Evolutionary conservation across 2,797 vertebrate genomes (phyloP), one percentile per base, ranked within the genome.

Genomic region (Pitangus sulphuratus): DNA sequence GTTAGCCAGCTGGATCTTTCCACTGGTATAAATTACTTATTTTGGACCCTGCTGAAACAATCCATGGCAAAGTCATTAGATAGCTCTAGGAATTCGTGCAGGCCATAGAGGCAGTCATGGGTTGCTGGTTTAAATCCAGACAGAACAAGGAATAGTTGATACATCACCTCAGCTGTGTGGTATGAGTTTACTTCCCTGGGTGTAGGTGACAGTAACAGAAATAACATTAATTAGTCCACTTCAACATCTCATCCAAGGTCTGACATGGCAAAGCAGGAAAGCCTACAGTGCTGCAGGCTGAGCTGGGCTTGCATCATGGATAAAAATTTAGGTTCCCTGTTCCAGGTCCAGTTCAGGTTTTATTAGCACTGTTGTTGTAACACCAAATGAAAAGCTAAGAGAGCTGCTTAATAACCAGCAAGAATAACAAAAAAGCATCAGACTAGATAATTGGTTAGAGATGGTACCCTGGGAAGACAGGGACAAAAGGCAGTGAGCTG

Each of bases 401-500:
- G 19, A 80, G n/a, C 42, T 86, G 44, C 69, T 79, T 88, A 85
- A 72, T 84, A 90, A 80, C 51, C 78, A 89, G 33, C 21, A 85
- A 72, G 44, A 85, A 76, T 47, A 92, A 87, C 35, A 91, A 64
- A 56, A 93, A 88, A 94, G 13, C 45, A 87, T 79, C 78, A 85
- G 40, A 61, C 33, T 87, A 78, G 19, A 28, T 93, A 96, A 96
- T 84, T 90, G 93, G 77, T 89, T 90, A 82, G 65, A 87, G 82
- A 71, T 37, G 71, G 79, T 93, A 83, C 60, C 66, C 70, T 85
- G 88, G 78, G 76, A 94, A 93, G 94, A 89, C 44, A n/a, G 65
- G 65, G 56, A 96, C 95, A 92, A 97, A 97, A 97, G 56, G 84
- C 91, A 95, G 44, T 86, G 87, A 92, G 79, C 93, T 95, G 74